Base-by-base conservation (phyloP, 2,888 invertebrate species). In the Ichneumoninae sp. region DNA sequence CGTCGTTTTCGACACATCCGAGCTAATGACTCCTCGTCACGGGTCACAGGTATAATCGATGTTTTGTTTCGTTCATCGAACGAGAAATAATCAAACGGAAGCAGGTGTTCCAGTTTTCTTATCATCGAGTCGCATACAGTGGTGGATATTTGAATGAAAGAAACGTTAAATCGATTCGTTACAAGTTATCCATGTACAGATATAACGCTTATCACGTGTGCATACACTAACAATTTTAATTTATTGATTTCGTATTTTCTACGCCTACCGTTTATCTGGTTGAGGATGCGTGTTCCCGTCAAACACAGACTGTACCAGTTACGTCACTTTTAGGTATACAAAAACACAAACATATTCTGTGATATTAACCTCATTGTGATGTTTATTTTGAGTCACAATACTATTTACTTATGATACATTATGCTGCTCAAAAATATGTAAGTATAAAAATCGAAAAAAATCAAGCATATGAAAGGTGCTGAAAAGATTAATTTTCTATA, bases 21-120 rank as follows among this genome's bases (percentile, higher is more conserved):
- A 22, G 71, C 57, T 57, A 71, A 71, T 26, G 71, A 57, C 57
- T 47, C 13, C 7, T 33, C 33, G 33, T 33, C 8, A n/a, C 63
- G 30, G n/a, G 4, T 16, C 30, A 16, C 30, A 5, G 0, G 6
- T 63, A 1, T 16, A 33, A 63, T 8, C 36, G n/a, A 16, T n/a
- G 33, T 36, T 16, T 30, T 13, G n/a, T 7, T 16, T 30, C 3
- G 63, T 36, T 63, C 52, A 36, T 71, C 36, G 54, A 71, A 36
- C 44, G 19, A 0, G 13, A 71, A 44, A 26, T 16, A 71, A 71
- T 71, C 26, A n/a, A 44, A 73, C 26, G 73, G 10, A 60, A 60
- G 30, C 44, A 60, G 33, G n/a, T 26, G 57, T 60, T 44, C 44
- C 44, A 16, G 10, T 30, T 8, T 47, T 73, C 8, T 26, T 60